A percentile compares a stretch with the other conserved stretches of the same genome.
Conservation (phyloP, 2,113 vertebrate species). For the Cariama cristata region DNA sequence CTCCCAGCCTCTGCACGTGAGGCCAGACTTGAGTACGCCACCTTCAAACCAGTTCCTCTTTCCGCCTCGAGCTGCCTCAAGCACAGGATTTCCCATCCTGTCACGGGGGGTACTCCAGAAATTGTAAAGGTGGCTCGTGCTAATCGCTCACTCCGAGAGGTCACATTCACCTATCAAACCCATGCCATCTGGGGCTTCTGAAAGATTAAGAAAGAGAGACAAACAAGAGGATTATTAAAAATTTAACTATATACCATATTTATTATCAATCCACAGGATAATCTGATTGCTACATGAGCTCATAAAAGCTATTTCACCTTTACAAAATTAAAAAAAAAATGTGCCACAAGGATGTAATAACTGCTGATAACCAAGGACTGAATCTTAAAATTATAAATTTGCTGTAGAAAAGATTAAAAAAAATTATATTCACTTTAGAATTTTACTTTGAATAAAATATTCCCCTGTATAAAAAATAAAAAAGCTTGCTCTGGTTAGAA, state of each 20-base stretch:
- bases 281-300: constrained; percentile 87
- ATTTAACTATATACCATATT: constrained; percentile 86
- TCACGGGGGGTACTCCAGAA: neutral
- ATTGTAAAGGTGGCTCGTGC: neutral
- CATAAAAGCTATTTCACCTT: constrained; percentile 86
- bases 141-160: neutral
- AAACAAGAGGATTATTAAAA: constrained; percentile 77
- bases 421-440: constrained; percentile 87
- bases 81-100: neutral
- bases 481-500: constrained; percentile 88
- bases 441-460: constrained; percentile 90
- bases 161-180: neutral
- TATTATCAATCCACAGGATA: constrained; percentile 89
- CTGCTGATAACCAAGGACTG: constrained; percentile 82
- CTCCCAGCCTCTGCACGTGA: neutral
- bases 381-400: constrained; percentile 90
- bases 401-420: constrained; percentile 91
- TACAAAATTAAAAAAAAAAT: constrained; percentile 83
- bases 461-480: constrained; percentile 89
- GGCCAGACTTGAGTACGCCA: neutral
- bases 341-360: constrained; percentile 83
- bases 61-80: neutral
- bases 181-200: neutral
- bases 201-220: constrained; percentile 51
- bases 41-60: neutral